phyloP scores from a whole-genome alignment of 2,113 vertebrate genomes.

The Okapia johnstoni region DNA sequence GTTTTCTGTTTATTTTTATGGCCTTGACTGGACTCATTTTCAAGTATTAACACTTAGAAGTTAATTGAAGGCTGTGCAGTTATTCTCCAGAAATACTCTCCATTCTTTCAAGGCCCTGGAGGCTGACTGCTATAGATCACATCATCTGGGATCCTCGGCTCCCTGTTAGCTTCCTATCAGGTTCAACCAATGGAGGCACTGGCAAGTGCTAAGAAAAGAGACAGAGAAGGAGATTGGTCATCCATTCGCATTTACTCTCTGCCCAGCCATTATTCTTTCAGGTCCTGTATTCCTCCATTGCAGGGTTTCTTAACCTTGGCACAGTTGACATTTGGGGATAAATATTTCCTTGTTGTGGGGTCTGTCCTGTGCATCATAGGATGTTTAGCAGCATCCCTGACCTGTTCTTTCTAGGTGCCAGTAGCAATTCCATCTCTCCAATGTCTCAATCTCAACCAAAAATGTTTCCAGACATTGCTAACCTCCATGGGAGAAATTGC shows the following conservation, averaged over 20 bases:
- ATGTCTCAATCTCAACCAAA: background rate
- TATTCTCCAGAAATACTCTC: background rate
- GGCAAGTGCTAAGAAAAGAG: background rate
- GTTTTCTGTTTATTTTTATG: background rate
- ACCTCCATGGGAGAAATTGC: too few species aligned
- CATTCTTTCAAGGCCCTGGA: background rate
- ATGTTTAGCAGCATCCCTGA: background rate
- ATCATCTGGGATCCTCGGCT: background rate
- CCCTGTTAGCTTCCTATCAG: background rate
- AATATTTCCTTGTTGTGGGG: background rate
- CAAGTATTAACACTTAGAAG: background rate
- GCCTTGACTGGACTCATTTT: background rate
- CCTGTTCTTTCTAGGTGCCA: background rate
- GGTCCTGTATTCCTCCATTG: background rate
- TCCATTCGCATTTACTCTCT: background rate
- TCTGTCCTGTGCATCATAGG: background rate
- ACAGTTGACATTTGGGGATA: background rate
- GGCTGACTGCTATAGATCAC: background rate
- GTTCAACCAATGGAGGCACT: background rate
- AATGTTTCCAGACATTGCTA: background rate
- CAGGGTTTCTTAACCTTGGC: background rate
- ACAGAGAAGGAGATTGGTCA: background rate
- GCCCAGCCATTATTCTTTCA: background rate
- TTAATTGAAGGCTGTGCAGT: background rate
- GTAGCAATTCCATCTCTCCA: background rate